A percentile compares a stretch with the other conserved stretches of the same genome.
phyloP scores from a whole-genome alignment of 1,140 invertebrate genomes.

The Leptinotarsa texana region DNA sequence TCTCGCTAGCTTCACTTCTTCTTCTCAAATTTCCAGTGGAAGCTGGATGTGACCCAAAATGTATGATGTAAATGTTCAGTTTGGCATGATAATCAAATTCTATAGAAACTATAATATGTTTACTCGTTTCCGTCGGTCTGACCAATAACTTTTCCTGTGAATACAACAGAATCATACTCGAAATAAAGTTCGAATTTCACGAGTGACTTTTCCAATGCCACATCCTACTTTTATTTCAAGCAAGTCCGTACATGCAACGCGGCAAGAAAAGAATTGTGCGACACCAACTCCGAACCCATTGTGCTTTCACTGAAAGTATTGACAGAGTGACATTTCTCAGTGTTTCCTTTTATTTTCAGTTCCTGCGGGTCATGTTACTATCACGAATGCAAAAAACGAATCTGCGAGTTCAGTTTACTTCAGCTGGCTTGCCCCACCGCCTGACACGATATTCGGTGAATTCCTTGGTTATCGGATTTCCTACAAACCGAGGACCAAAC shows the following conservation, averaged over 20 bases:
- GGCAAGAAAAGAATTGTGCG: background rate
- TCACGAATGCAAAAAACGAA: conserved; percentile 72
- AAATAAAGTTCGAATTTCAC: no score
- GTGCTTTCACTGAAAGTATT: background rate
- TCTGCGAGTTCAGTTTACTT: conserved; percentile 72
- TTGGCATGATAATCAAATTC: no score
- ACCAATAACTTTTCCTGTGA: no score
- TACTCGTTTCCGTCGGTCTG: no score
- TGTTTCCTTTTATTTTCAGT: conserved; percentile 58
- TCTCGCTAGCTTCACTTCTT: no score
- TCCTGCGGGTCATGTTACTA: conserved; percentile 73
- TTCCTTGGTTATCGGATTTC: conserved; percentile 76
- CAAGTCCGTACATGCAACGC: background rate
- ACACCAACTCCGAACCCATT: background rate
- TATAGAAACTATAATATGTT: no score
- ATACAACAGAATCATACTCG: no score
- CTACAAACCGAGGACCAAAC: conserved; percentile 66
- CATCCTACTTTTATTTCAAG: background rate
- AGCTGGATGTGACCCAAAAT: no score
- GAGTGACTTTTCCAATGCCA: no score
- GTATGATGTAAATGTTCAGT: no score
- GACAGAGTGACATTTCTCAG: conserved; percentile 4
- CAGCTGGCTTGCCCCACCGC: conserved; percentile 71
- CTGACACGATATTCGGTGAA: conserved; percentile 75
- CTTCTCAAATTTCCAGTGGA: no score